Percentiles rank a stretch among this genome's conserved stretches.
phyloP scores from a whole-genome alignment of 1,140 invertebrate species.

The Nomia melanderi region DNA sequence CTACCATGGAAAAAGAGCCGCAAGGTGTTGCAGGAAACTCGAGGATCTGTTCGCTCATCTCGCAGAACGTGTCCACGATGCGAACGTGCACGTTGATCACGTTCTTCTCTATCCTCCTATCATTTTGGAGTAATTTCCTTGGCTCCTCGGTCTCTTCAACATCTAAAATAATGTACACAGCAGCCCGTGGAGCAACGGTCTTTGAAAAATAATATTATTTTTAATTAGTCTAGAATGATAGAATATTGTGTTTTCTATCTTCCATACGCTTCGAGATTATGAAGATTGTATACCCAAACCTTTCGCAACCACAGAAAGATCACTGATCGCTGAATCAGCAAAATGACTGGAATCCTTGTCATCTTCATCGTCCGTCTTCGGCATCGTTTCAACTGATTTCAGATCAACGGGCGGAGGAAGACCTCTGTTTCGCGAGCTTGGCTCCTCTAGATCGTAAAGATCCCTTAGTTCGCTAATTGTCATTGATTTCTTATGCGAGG shows the following conservation, averaged over 20 bases:
- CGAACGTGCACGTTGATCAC: not conserved
- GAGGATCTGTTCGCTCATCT: conserved; percentile 45
- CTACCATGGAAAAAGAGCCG: conserved; percentile 38
- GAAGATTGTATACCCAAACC: too few relatives aligned
- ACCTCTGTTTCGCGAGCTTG: not conserved
- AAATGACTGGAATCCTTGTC: not conserved
- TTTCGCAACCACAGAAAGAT: not conserved
- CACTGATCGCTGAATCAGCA: not conserved
- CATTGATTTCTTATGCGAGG: not conserved
- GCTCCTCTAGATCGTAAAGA: not conserved
- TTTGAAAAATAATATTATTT: too few relatives aligned
- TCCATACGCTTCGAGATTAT: too few relatives aligned
- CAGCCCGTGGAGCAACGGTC: too few relatives aligned
- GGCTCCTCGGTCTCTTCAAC: not conserved
- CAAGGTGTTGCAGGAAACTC: conserved; percentile 43
- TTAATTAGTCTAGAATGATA: too few relatives aligned
- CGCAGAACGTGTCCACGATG: conserved; percentile 36
- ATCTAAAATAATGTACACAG: not conserved
- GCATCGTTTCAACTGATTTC: not conserved
- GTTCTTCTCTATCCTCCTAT: not conserved
- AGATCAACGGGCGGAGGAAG: not conserved
- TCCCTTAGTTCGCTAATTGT: not conserved
- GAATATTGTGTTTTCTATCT: too few relatives aligned
- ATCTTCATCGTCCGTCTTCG: not conserved
- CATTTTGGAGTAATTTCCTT: too few relatives aligned